Evolutionary conservation across 2,113 vertebrate species (phyloP), one percentile per base, ranked within the genome.

Genomic region (Oncorhynchus keta): DNA sequence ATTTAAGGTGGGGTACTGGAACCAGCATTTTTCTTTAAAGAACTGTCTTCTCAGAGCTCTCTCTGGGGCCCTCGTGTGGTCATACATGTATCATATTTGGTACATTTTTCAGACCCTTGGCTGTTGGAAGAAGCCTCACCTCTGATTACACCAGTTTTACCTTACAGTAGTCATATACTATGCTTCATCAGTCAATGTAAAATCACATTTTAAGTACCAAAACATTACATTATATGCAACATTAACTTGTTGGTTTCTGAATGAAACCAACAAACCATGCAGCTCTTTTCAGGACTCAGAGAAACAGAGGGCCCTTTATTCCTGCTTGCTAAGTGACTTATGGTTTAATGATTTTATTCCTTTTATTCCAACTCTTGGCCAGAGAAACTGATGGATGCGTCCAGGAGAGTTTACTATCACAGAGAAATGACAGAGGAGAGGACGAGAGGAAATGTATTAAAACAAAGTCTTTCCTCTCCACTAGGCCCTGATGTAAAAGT

Each of bases 341-440:
- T 80, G 51, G 76, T 62, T 68, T 78, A 82, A 78, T 76, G 78
- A 78, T 83, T 85, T 85, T 78, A 35, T 68, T 64, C 64, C 67
- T 83, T 85, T 85, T 78, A 39, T 68, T 64, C 64, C 67, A n/a
- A 74, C 22, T 45, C 72, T 72, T 66, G 51, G 65, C 75, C 64
- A 62, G 11, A 22, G 18, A 66, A n/a, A 67, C 61, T 51, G 28
- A 45, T 66, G 64, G 68, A 45, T 45, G 8, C 39, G 18, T 24
- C n/a, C 59, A 62, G 59, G 59, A 62, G 2, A 62, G 59, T 16
- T 7, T 22, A 62, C 59, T 11, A 62, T 22, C 39, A 45, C 39
- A 45, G 9, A 12, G 39, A 45, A 45, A 45, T 55, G 51, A 55
- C 12, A 18, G 4, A 55, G 51, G 12, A 55, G 14, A 55, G 16